Conservation (phyloP, 1,140 invertebrate species). For the Drosophila truncata region DNA sequence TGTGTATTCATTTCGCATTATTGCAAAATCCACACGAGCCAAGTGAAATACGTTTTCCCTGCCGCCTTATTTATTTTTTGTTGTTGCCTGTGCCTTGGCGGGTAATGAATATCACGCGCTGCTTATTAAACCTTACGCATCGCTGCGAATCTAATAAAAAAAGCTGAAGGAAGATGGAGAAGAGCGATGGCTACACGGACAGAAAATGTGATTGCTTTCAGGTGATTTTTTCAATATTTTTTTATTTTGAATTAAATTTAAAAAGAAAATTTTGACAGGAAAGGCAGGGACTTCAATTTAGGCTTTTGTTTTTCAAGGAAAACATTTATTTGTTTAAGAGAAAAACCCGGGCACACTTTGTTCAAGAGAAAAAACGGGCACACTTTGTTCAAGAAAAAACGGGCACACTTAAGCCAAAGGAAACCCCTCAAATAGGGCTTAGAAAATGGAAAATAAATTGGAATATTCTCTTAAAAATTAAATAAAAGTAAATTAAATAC, state of each 20-base stretch:
- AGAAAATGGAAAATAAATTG: neutral
- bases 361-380: too few relatives aligned
- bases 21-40: constrained; percentile 77
- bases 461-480: neutral
- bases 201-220: neutral
- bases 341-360: too few relatives aligned
- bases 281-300: neutral
- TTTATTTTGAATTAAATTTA: neutral
- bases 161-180: neutral
- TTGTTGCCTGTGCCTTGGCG: constrained; percentile 20
- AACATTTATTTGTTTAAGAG: too few relatives aligned
- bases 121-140: constrained; percentile 75
- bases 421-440: neutral
- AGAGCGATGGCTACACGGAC: neutral
- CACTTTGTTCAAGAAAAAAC: too few relatives aligned
- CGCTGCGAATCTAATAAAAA: constrained; percentile 55
- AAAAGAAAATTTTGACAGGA: neutral
- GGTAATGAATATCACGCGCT: constrained; percentile 80
- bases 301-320: neutral
- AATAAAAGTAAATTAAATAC: neutral
- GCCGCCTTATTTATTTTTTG: constrained; percentile 7
- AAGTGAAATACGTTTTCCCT: constrained; percentile 54
- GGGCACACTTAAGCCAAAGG: neutral
- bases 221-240: neutral
- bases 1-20: constrained; percentile 77